Percentiles rank a stretch among this genome's conserved stretches.
Conservation (phyloP, 2,113 vertebrate species). For the Orthochromis indermauri region DNA sequence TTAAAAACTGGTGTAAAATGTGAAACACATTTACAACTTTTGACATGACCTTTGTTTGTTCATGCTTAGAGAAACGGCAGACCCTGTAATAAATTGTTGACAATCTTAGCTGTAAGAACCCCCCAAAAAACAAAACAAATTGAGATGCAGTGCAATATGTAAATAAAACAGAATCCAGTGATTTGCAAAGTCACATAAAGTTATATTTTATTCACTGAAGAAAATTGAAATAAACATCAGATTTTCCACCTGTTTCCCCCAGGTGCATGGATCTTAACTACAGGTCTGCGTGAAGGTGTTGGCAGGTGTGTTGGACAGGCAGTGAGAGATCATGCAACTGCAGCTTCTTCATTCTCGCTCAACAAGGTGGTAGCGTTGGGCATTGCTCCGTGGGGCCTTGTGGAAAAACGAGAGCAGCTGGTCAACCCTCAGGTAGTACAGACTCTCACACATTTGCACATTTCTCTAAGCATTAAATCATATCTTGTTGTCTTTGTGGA, state of each 20-base stretch:
- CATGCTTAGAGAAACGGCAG: not conserved
- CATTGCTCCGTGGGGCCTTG: conserved; percentile 81
- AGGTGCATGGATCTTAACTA: conserved; percentile 86
- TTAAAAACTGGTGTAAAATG: not conserved
- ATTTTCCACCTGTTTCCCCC: not conserved
- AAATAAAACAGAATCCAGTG: not conserved
- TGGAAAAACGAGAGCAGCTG: conserved; percentile 71
- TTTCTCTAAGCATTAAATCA: not conserved
- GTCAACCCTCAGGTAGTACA: conserved; percentile 74
- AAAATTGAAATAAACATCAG: rapidly evolving
- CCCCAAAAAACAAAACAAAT: not conserved
- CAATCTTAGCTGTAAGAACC: not conserved
- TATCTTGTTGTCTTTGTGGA: not conserved
- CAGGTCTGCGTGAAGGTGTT: conserved; percentile 77
- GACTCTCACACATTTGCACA: not conserved
- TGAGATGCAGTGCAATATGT: not conserved
- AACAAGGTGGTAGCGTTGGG: conserved; percentile 82
- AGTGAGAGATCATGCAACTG: conserved; percentile 79
- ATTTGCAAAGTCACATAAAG: not conserved
- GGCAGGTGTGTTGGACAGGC: conserved; percentile 47
- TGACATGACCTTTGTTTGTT: not conserved
- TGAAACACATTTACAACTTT: not conserved
- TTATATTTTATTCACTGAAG: not conserved
- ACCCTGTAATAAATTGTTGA: not conserved
- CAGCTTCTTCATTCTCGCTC: conserved; percentile 61